A percentile compares a stretch with the other conserved stretches of the same genome.
These are phyloP conservation scores for Halcyon smyrnensis DNA, from an alignment of 2,797 vertebrate species.

Conservation along the genomic window DNA sequence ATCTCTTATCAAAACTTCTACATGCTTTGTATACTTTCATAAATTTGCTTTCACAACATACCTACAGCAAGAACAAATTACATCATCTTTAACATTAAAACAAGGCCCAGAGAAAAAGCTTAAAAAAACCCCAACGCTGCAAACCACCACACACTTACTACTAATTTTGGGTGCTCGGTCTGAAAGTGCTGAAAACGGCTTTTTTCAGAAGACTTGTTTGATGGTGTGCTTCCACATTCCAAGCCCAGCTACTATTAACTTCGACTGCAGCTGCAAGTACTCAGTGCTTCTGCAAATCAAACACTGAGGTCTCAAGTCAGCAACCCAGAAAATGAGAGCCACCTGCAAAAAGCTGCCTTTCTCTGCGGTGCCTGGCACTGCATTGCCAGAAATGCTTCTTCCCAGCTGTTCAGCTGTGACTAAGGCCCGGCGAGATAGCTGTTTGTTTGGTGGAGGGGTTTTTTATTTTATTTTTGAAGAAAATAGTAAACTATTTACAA, in stretches of 20 bases:
- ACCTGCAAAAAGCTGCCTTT: constrained; percentile 50
- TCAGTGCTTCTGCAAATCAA: constrained; percentile 64
- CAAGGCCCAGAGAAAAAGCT: not conserved
- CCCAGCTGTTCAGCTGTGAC: constrained; percentile 39
- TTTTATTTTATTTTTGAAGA: not conserved
- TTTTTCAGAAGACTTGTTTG: constrained; percentile 30
- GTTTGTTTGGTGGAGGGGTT: not conserved
- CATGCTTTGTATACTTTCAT: not conserved
- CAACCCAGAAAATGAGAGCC: constrained; percentile 70
- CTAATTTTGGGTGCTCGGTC: not conserved
- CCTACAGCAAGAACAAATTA: not conserved
- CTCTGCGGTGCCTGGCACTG: constrained; percentile 5
- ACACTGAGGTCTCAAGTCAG: constrained; percentile 64
- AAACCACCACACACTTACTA: not conserved
- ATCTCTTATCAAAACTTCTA: not conserved
- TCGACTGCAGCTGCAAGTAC: constrained; percentile 64
- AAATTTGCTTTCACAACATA: not conserved
- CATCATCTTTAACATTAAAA: not conserved
- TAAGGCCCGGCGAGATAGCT: not conserved
- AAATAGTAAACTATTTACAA: constrained; percentile 39
- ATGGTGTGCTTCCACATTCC: not conserved
- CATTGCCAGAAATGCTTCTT: constrained; percentile 30
- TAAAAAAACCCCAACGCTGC: rapidly evolving
- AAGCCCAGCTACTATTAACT: constrained; percentile 56
- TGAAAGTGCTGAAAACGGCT: constrained; percentile 56